Base-by-base conservation (phyloP, 2,888 invertebrate species). In the Altica lythri region DNA sequence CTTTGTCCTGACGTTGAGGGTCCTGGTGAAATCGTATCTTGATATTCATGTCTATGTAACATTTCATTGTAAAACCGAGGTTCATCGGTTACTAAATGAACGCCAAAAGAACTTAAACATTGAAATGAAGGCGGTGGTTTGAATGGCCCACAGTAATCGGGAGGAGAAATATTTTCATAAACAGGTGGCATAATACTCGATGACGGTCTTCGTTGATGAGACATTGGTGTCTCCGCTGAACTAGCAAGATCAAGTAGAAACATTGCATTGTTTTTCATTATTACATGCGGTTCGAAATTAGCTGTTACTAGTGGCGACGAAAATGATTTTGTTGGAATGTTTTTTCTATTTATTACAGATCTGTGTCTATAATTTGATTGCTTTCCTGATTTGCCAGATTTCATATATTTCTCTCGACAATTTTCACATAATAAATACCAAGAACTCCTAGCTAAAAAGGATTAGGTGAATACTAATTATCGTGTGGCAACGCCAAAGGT, bases 351-450 rank as follows among this genome's bases (percentile, higher is more conserved):
- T 9, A 60, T 56, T 13, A 66, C 72, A 68, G 66, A 74, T 74
- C 61, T 77, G 62, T 59, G 75, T 72, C 70, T 64, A 5, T 60
- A 46, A 6, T 61, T 76, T 67, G 63, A 74, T 67, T 61, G 76
- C 67, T 66, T 79, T 40, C 64, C 70, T 17, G 68, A 67, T 61
- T 67, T 75, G 71, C 64, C 77, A 66, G 53, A 70, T 67, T 69
- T 82, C 63, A 81, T 78, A 73, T 81, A 89, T 67, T 89, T 90
- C 46, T 92, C 91, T 5, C 94, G 86, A 72, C 98, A 98, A 35
- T 82, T 81, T 71, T 95, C 93, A 77, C 98, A 98, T 72, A 93
- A 86, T 18, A 96, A 82, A 75, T 96, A 97, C 92, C 95, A 95
- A 10, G 92, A 86, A 59, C 87, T 87, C 32, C 83, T 83, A 38